phyloP scores from a whole-genome alignment of 2,797 vertebrate species.

The Lemur catta region DNA sequence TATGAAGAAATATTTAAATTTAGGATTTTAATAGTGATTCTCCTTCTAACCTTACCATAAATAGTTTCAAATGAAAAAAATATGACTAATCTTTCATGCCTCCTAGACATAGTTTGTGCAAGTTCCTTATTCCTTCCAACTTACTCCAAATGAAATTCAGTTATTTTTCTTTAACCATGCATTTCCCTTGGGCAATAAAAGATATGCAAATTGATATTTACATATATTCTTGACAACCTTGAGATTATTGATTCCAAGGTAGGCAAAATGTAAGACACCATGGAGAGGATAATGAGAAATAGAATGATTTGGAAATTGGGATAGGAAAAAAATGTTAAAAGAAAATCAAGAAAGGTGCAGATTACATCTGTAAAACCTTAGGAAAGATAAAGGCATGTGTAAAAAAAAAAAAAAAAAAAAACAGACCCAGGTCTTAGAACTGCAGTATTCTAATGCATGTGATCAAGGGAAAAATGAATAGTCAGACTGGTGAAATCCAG shows the following conservation, averaged over 20 bases:
- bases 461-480: neutral
- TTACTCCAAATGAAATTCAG: neutral
- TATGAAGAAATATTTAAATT: neutral
- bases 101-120: neutral
- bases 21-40: neutral
- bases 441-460: neutral
- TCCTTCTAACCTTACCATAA: neutral
- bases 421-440: neutral
- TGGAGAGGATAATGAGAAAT: neutral
- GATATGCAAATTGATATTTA: neutral
- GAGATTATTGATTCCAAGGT: neutral
- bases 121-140: neutral
- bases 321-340: neutral
- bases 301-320: neutral
- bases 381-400: neutral
- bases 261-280: neutral
- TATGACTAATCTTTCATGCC: neutral
- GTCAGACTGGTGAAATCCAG: neutral
- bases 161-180: slow-evolving; percentile 12
- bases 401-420: neutral
- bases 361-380: neutral
- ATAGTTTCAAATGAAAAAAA: neutral
- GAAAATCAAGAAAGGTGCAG: neutral
- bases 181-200: neutral
- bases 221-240: slow-evolving; percentile 3